Base-by-base conservation (phyloP, 2,888 invertebrate species). In the Lasioglossum vierecki region DNA sequence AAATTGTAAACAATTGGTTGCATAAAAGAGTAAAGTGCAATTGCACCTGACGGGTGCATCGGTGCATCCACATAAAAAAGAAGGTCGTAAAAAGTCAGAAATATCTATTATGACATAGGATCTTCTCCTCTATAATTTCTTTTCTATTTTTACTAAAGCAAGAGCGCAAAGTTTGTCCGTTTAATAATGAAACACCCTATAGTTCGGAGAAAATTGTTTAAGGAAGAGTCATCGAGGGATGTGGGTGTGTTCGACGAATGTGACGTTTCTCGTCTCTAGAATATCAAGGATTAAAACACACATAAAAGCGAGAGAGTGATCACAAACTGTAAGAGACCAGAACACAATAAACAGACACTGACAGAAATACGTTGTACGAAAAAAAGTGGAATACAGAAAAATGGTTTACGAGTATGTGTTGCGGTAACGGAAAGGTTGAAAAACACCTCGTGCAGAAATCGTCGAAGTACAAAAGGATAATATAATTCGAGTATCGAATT, bases 351-450 rank as follows among this genome's bases (percentile, higher is more conserved):
- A 46, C 35, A 26, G 30, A 49, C 39, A 76, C 5, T 22, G 22
- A 68, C 46, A 49, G 44, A n/a, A 13, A 15, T 46, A 18, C 35
- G 35, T 4, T 39, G 35, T 39, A 41, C 39, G 18, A 39, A n/a
- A 68, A 44, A 44, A 13, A 39, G 35, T 39, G 35, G 68, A 80
- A 81, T 30, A 81, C 39, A 26, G 46, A 68, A 70, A 57, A 2
- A 2, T 41, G 30, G 6, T 53, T 53, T 41, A 8, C 11, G 9
- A 70, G 22, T 70, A 57, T 30, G 30, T 30, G 30, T 78, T 57
- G 49, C n/a, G 41, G 11, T n/a, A 68, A 68, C n/a, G 13, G 8
- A 53, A 39, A 15, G 15, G 26, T 46, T 9, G 8, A 60, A 46
- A 70, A 70, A 41, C 39, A 70, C 39, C 68, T 70, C 68, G 68